Percentiles rank a stretch among this genome's conserved stretches.
phyloP scores from a whole-genome alignment of 2,888 invertebrate species.

The Clostera curtula region DNA sequence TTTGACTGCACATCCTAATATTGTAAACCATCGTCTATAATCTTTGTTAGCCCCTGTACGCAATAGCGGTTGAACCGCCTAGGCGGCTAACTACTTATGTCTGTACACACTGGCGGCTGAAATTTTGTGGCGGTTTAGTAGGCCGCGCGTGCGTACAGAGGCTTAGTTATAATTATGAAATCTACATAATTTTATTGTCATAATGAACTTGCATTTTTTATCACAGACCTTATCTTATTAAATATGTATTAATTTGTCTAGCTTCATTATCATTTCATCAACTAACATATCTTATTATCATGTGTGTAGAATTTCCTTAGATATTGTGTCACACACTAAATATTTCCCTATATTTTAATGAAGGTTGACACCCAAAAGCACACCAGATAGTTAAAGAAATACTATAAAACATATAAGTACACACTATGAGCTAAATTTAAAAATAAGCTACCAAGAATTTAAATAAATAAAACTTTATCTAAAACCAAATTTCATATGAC shows the following conservation, averaged over 20 bases:
- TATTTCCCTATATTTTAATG: not conserved
- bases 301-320: not conserved
- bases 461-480: not conserved
- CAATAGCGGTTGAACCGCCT: too few species aligned
- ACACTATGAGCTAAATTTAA: constrained; percentile 38
- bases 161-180: too few species aligned
- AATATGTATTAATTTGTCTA: constrained; percentile 5
- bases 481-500: not conserved
- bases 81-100: too few species aligned
- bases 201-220: constrained; percentile 16
- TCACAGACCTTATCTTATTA: constrained; percentile 24
- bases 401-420: constrained; percentile 26
- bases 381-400: not conserved
- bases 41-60: too few species aligned
- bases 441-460: not conserved
- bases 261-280: not conserved
- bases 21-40: too few species aligned
- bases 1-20: too few species aligned
- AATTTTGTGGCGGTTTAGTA: too few species aligned
- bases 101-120: too few species aligned
- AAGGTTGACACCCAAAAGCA: not conserved
- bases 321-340: not conserved
- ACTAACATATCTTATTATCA: not conserved
- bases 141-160: too few species aligned
- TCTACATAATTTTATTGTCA: constrained; percentile 22